A percentile compares a stretch with the other conserved stretches of the same genome.
phyloP scores from a whole-genome alignment of 2,797 vertebrate species.

The Macrochelys suwanniensis region DNA sequence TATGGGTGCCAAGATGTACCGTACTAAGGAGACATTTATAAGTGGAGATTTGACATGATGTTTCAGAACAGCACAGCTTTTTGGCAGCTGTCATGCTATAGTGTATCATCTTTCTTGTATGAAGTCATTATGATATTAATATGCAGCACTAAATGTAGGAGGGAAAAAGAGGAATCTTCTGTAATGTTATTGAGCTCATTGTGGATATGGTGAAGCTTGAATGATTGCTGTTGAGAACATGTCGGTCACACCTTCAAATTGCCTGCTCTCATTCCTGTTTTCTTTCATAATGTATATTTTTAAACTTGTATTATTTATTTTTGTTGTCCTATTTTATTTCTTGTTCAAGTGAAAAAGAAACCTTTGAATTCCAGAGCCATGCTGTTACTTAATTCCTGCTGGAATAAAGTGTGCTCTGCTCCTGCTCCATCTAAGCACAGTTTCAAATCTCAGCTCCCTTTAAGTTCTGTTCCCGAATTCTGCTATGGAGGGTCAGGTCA shows the following conservation, averaged over 20 bases:
- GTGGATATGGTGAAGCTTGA: background rate
- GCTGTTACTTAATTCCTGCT: background rate
- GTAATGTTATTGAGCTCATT: background rate
- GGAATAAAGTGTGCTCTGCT: conserved; percentile 12
- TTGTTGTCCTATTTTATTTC: background rate
- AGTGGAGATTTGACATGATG: background rate
- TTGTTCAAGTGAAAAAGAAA: background rate
- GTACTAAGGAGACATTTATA: background rate
- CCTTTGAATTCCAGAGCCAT: conserved; percentile 55
- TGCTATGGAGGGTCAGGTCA: background rate
- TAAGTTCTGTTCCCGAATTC: background rate
- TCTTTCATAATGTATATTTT: conserved; percentile 8
- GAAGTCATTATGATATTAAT: background rate
- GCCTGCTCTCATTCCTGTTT: background rate
- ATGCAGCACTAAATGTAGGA: background rate
- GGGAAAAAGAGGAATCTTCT: background rate
- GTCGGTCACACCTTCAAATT: background rate
- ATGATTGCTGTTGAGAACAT: background rate
- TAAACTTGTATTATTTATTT: conserved; percentile 4
- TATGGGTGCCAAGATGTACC: background rate
- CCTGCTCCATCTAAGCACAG: conserved; percentile 40
- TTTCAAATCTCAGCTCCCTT: conserved; percentile 49
- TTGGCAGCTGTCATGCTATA: background rate
- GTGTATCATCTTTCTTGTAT: background rate
- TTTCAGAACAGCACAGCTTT: background rate